Evolutionary conservation across 2,888 invertebrate genomes (phyloP).

Genomic region (Celastrina argiolus): DNA sequence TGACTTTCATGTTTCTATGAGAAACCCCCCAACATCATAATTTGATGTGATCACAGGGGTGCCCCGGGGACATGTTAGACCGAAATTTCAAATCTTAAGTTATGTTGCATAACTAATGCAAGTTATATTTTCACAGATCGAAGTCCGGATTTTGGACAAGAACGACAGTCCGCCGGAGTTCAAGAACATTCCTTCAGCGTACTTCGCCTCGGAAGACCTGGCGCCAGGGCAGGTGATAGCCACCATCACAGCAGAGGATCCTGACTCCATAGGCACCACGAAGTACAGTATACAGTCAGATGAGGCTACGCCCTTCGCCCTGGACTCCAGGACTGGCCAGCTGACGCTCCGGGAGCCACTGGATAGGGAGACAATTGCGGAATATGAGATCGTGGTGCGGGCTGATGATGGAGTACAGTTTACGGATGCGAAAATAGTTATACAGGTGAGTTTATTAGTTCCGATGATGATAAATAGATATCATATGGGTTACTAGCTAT

Average conservation of each 20-base stretch:
- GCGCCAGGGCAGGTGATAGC: constrained; percentile 88
- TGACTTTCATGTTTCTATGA: too few relatives aligned
- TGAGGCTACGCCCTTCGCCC: constrained; percentile 82
- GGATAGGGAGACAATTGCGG: constrained; percentile 88
- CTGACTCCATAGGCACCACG: constrained; percentile 88
- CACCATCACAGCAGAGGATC: constrained; percentile 87
- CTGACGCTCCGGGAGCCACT: constrained; percentile 86
- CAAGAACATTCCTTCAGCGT: constrained; percentile 83
- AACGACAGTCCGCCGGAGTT: constrained; percentile 97
- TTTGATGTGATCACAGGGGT: too few relatives aligned
- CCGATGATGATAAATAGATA: too few relatives aligned
- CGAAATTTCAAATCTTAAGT: too few relatives aligned
- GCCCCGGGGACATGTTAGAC: too few relatives aligned
- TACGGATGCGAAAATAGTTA: constrained; percentile 85
- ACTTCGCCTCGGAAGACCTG: constrained; percentile 90
- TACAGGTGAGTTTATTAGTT: constrained; percentile 85
- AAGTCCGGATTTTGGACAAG: constrained; percentile 90
- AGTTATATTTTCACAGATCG: constrained; percentile 82
- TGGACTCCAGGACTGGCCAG: constrained; percentile 85
- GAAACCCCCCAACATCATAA: too few relatives aligned
- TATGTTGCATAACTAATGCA: too few relatives aligned
- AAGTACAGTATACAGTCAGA: constrained; percentile 84
- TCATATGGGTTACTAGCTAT: too few relatives aligned
- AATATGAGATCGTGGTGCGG: constrained; percentile 87
- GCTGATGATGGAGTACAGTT: constrained; percentile 94